These are phyloP conservation scores for Lagocephalus sceleratus DNA, from an alignment of 2,797 vertebrate species.

Conservation along the genomic window DNA sequence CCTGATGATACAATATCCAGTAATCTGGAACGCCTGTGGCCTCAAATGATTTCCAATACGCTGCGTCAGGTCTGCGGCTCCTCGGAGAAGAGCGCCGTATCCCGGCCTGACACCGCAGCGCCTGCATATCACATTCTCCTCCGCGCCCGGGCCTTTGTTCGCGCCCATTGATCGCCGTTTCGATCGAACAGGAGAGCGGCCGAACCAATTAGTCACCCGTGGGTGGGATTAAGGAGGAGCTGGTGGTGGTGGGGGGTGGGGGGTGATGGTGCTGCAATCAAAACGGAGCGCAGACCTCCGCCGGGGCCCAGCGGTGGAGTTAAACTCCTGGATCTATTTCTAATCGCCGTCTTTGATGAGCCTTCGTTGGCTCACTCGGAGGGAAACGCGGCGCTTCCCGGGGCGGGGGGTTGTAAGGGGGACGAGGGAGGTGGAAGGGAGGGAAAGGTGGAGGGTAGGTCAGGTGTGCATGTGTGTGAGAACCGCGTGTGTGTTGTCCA, in stretches of 20 bases:
- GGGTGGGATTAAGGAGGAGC: background rate
- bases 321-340: no score
- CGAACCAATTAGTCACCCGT: slow-evolving; percentile 4
- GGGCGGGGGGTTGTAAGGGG: slow-evolving; percentile 45
- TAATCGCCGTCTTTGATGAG: no score
- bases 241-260: background rate
- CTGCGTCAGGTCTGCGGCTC: slow-evolving; percentile 21
- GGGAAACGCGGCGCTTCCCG: slow-evolving; percentile 58
- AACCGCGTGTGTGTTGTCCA: background rate
- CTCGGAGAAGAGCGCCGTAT: background rate
- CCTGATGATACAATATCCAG: slow-evolving; percentile 13
- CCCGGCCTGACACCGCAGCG: background rate
- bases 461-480: background rate
- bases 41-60: slow-evolving; percentile 25
- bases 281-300: background rate
- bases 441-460: slow-evolving; percentile 22
- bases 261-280: no score
- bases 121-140: slow-evolving; percentile 1
- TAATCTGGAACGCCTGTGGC: slow-evolving; percentile 11
- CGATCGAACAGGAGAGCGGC: background rate
- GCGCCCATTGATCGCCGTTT: slow-evolving; percentile 6
- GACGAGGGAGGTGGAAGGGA: slow-evolving; percentile 55
- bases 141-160: slow-evolving; percentile 3
- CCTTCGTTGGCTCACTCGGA: background rate
- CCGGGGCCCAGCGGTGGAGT: no score